Evolutionary conservation across 2,113 vertebrate species (phyloP).

Genomic region (Osmerus mordax): DNA sequence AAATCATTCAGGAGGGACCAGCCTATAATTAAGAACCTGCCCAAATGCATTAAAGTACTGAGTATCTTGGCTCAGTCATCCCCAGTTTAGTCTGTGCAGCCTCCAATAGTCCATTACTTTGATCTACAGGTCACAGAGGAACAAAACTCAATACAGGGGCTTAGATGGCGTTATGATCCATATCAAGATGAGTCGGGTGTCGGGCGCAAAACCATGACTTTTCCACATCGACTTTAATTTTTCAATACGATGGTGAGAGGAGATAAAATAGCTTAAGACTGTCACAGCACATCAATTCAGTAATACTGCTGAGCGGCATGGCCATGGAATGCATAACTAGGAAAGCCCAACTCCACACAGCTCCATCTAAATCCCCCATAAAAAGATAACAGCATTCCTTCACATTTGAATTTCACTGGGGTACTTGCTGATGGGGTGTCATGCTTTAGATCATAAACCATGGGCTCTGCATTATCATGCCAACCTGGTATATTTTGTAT

Average conservation of each 20-base stretch:
- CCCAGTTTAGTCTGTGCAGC: conserved; percentile 47
- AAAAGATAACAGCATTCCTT: conserved; percentile 45
- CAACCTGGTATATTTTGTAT: too few species aligned
- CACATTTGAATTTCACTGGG: conserved; percentile 48
- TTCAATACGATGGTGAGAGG: conserved; percentile 31
- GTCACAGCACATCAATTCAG: conserved; percentile 54
- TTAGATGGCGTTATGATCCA: conserved; percentile 54
- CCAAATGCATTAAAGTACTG: conserved; percentile 59
- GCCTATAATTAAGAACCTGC: conserved; percentile 62
- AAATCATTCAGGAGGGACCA: conserved; percentile 55
- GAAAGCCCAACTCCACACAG: conserved; percentile 42
- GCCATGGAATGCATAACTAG: conserved; percentile 56
- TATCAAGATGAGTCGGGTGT: conserved; percentile 50
- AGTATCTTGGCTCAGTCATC: conserved; percentile 38
- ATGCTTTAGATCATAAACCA: conserved; percentile 35
- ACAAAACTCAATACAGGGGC: conserved; percentile 58
- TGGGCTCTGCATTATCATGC: not conserved
- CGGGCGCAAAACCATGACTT: conserved; percentile 47
- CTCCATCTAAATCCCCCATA: conserved; percentile 52
- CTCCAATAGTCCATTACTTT: conserved; percentile 66
- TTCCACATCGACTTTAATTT: conserved; percentile 55
- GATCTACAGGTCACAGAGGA: conserved; percentile 65
- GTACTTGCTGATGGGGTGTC: conserved; percentile 28
- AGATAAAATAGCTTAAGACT: conserved; percentile 58
- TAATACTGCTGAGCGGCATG: conserved; percentile 45